phyloP scores from a whole-genome alignment of 2,113 vertebrate genomes.

The Syngnathus scovelli region DNA sequence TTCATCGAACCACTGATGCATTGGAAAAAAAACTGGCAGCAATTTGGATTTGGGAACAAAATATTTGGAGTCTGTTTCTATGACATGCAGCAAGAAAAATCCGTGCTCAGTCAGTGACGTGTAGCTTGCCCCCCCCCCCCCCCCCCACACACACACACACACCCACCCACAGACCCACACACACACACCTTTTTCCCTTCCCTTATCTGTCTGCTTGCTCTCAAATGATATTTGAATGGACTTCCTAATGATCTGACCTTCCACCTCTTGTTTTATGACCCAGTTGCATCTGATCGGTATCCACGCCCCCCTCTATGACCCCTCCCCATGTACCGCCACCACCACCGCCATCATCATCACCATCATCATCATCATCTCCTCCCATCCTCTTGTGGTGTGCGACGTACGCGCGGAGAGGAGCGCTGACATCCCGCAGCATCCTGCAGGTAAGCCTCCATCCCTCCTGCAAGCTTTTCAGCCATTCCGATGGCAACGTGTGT shows the following conservation, averaged over 20 bases:
- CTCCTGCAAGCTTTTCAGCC: constrained; percentile 20
- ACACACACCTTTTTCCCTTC: constrained; percentile 10
- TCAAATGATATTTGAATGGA: neutral
- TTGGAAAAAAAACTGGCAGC: no score
- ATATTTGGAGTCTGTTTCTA: neutral
- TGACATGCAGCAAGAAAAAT: constrained; percentile 45
- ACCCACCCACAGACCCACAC: no score
- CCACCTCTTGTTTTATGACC: neutral
- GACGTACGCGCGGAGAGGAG: constrained; percentile 46
- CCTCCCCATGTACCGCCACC: neutral
- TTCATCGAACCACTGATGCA: no score
- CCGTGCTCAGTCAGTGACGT: constrained; percentile 64
- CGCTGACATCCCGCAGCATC: constrained; percentile 26
- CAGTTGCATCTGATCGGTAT: neutral
- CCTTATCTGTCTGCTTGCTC: neutral
- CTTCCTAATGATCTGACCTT: neutral
- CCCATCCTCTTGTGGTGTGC: constrained; percentile 46
- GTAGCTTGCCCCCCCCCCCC: constrained; percentile 45
- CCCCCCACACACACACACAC: neutral
- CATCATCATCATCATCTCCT: constrained; percentile 26
- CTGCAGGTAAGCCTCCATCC: constrained; percentile 64
- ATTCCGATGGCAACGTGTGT: constrained; percentile 12
- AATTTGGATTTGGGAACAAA: neutral
- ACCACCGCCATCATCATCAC: constrained; percentile 8
- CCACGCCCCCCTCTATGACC: neutral